These are phyloP conservation scores for Pteruthius melanotis DNA, from an alignment of 2,113 vertebrate genomes.

Conservation along the genomic window DNA sequence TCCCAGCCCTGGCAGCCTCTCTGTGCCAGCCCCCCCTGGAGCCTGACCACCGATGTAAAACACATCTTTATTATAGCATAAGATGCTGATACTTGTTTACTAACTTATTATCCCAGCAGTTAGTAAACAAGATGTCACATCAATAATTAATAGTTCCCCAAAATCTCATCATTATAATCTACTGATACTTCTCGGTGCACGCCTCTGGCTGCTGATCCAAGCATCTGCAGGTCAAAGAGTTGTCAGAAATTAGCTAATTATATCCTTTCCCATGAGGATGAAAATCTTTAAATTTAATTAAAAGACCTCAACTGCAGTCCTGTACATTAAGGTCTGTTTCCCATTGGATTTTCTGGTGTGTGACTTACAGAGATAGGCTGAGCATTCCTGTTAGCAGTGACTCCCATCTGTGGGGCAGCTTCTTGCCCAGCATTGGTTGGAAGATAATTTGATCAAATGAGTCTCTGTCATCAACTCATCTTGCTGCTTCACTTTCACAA, in stretches of 20 bases:
- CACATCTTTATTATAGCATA: background rate
- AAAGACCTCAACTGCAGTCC: constrained; percentile 67
- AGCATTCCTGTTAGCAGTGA: constrained; percentile 30
- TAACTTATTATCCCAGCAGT: background rate
- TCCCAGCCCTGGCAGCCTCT: background rate
- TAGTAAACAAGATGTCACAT: constrained; percentile 30
- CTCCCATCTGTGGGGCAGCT: constrained; percentile 5
- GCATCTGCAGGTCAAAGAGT: constrained; percentile 68
- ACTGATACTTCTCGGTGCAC: constrained; percentile 44
- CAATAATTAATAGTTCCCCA: constrained; percentile 45
- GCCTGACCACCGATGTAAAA: background rate
- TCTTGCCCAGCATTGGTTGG: background rate
- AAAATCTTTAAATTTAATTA: constrained; percentile 80
- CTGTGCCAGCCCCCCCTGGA: background rate
- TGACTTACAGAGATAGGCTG: constrained; percentile 26
- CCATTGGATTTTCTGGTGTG: constrained; percentile 41
- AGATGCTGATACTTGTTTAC: constrained; percentile 1
- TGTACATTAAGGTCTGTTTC: constrained; percentile 59
- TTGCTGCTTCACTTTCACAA: constrained; percentile 14
- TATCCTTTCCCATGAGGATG: constrained; percentile 57
- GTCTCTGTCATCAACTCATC: background rate
- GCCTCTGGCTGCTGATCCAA: constrained; percentile 64
- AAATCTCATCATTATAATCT: constrained; percentile 64
- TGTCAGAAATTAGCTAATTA: constrained; percentile 75
- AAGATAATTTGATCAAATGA: constrained; percentile 27